Base-by-base conservation (phyloP, 2,113 vertebrate genomes). In the Pterocles burchelli region DNA sequence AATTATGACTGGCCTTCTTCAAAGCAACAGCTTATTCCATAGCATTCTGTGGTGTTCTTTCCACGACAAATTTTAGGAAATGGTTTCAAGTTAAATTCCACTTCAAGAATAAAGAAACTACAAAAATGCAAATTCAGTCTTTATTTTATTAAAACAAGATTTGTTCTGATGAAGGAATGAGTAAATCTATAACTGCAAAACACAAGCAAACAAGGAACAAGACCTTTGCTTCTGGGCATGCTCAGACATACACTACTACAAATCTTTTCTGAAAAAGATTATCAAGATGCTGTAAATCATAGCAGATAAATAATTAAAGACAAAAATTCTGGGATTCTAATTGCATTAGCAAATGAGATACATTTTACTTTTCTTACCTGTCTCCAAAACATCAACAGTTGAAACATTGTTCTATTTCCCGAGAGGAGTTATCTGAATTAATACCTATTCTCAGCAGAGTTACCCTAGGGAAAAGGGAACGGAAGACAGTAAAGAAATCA, bases 121-220 rank as follows among this genome's bases (percentile, higher is more conserved):
- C 87, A 89, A 49, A 71, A 84, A 9, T 1, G 7, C 5, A 72
- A 77, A 78, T 75, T 72, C 25, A 78, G 51, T 70, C 13, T 95
- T 95, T 76, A 75, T 92, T 97, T 96, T 96, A 96, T 96, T 94
- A 87, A 86, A 93, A 81, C n/a, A 95, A 77, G 36, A 67, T 84
- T 74, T 76, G 38, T 88, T 95, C 79, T 79, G 65, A 71, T 87
- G 81, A 96, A 94, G 48, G 79, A 96, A 94, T 48, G 25, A 96
- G 79, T 74, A 19, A 68, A 85, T 71, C 83, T 20, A 0, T 68
- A 94, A 61, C 52, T 70, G 70, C 34, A 93, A 95, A 90, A 85
- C 41, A 78, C 28, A 88, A 76, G 14, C 55, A 86, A 94, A 81
- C 61, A 88, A 96, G 36, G 61, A 96, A 89, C 31, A 84, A 93